Evolutionary conservation across 2,113 vertebrate species (phyloP).

Genomic region (Dicaeum eximium): DNA sequence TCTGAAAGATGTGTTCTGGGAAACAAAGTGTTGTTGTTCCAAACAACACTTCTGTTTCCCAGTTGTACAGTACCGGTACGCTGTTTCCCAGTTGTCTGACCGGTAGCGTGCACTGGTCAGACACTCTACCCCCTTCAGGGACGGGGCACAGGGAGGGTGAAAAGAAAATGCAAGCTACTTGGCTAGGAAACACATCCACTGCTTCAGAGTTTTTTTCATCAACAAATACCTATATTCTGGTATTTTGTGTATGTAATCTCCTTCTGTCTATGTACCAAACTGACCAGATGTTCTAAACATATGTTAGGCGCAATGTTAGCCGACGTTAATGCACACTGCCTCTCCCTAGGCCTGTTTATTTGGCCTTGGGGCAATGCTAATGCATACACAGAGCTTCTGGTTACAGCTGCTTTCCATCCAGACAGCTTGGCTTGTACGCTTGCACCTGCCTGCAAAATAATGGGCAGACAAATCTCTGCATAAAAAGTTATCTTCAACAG

Average conservation of each 20-base stretch:
- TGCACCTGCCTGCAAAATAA: constrained; percentile 13
- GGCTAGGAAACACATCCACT: neutral
- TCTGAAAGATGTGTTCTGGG: neutral
- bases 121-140: neutral
- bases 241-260: neutral
- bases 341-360: constrained; percentile 6
- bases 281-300: constrained; percentile 21
- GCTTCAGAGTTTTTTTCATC: neutral
- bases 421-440: neutral
- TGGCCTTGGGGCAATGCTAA: constrained; percentile 9
- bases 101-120: fast-evolving
- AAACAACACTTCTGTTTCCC: too few relatives aligned
- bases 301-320: neutral
- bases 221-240: neutral
- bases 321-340: neutral
- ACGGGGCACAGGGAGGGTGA: neutral
- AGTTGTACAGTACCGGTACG: too few relatives aligned
- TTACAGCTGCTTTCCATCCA: constrained; percentile 44
- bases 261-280: neutral
- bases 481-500: neutral
- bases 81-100: too few relatives aligned
- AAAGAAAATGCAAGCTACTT: neutral
- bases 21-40: too few relatives aligned
- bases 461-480: neutral
- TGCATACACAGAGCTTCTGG: constrained; percentile 11